Percentiles rank a stretch among this genome's conserved stretches.
These are phyloP conservation scores for Terebella lapidaria DNA, from an alignment of 2,888 invertebrate species.

Conservation along the genomic window DNA sequence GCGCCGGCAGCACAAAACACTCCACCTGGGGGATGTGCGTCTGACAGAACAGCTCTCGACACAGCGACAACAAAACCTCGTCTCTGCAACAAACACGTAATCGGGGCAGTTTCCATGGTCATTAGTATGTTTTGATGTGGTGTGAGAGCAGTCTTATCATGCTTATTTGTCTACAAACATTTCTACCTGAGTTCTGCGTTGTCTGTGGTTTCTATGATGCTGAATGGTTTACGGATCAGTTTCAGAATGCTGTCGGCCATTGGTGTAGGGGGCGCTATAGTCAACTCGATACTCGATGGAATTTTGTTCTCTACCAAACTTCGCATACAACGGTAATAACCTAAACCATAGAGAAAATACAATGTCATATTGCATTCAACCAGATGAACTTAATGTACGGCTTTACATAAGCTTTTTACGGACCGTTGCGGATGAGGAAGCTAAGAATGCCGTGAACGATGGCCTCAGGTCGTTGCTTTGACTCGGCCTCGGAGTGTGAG, in stretches of 20 bases:
- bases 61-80: slow-evolving; percentile 23
- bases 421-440: slow-evolving; percentile 6
- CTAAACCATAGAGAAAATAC: slow-evolving; percentile 50
- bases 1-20: slow-evolving; percentile 48
- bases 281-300: slow-evolving; percentile 67
- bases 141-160: too few relatives aligned
- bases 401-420: not conserved
- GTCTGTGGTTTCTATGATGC: not conserved
- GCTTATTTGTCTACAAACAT: not conserved
- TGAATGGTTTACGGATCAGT: slow-evolving; percentile 69
- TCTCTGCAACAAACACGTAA: slow-evolving; percentile 21
- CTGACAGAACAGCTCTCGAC: slow-evolving; percentile 39
- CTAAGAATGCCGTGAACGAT: not conserved
- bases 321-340: slow-evolving; percentile 71
- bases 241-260: slow-evolving; percentile 69
- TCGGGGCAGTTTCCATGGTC: too few relatives aligned
- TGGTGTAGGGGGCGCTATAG: slow-evolving; percentile 67
- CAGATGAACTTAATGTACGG: not conserved
- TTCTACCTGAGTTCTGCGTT: not conserved
- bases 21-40: slow-evolving; percentile 31
- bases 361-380: not conserved
- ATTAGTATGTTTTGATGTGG: too few relatives aligned
- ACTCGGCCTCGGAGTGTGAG: not conserved
- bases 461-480: too few relatives aligned
- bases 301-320: slow-evolving; percentile 65